Evolutionary conservation across 2,888 invertebrate species (phyloP).

Genomic region (Oligia strigilis): DNA sequence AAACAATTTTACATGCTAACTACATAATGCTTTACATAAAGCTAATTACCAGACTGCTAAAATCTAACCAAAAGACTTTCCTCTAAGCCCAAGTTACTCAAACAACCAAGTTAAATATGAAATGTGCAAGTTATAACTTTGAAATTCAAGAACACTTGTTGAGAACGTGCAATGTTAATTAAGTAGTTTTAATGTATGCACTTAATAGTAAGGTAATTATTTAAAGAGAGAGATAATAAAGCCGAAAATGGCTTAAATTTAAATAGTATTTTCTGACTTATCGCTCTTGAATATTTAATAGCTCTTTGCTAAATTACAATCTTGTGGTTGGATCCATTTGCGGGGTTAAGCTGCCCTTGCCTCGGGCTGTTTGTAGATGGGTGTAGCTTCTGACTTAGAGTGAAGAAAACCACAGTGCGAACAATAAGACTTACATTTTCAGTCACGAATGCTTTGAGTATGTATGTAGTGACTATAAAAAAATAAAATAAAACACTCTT

Average conservation of each 20-base stretch:
- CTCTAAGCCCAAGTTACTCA: constrained; percentile 4
- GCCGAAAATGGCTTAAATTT: constrained; percentile 5
- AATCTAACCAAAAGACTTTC: constrained; percentile 21
- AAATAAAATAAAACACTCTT: too few species aligned
- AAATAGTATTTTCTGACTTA: constrained; percentile 1
- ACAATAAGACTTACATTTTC: background rate
- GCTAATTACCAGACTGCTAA: constrained; percentile 7
- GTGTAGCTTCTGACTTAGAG: background rate
- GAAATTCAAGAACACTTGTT: constrained; percentile 26
- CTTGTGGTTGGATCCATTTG: constrained; percentile 7
- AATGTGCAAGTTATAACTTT: constrained; percentile 40
- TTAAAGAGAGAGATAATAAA: constrained; percentile 19
- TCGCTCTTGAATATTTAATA: background rate
- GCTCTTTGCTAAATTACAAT: background rate
- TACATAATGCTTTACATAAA: constrained; percentile 13
- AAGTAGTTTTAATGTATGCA: constrained; percentile 32
- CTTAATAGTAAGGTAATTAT: constrained; percentile 19
- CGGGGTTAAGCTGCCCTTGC: background rate
- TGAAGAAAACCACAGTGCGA: background rate
- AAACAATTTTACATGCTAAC: constrained; percentile 15
- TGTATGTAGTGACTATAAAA: background rate
- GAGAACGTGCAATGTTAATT: constrained; percentile 34
- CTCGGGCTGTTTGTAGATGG: background rate
- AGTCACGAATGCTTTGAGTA: background rate
- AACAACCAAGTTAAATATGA: constrained; percentile 32